Evolutionary conservation across 2,888 invertebrate species (phyloP).

Genomic region (Acrocyrtus sp.): DNA sequence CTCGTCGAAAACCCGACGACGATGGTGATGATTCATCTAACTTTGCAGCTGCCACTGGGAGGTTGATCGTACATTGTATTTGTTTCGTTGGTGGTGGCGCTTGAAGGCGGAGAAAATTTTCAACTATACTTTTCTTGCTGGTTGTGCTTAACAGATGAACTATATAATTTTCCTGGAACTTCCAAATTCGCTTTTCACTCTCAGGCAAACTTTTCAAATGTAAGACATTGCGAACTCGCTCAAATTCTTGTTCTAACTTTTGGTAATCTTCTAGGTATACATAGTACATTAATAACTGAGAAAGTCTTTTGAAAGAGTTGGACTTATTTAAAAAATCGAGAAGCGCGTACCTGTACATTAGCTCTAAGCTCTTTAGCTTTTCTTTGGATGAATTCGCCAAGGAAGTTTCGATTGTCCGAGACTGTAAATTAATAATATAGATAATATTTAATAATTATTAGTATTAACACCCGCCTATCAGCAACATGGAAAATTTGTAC

Average conservation of each 20-base stretch:
- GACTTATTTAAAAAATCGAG: constrained; percentile 30
- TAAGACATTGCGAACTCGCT: neutral
- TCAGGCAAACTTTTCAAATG: constrained; percentile 5
- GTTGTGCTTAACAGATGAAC: constrained; percentile 11
- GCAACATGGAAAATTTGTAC: neutral
- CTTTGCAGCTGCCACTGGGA: constrained; percentile 2
- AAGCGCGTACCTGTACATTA: constrained; percentile 8
- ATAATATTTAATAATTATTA: too few relatives aligned
- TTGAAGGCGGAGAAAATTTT: constrained; percentile 24
- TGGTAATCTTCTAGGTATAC: constrained; percentile 37
- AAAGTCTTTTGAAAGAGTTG: constrained; percentile 21
- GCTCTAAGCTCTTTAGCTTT: constrained; percentile 38
- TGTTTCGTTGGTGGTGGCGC: constrained; percentile 6
- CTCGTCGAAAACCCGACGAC: neutral
- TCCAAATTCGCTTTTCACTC: constrained; percentile 21
- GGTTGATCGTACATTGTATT: constrained; percentile 8
- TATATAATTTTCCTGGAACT: constrained; percentile 36
- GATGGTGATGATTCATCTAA: neutral
- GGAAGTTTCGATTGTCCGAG: constrained; percentile 30
- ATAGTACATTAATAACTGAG: constrained; percentile 35
- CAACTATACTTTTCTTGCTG: constrained; percentile 7
- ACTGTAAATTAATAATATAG: constrained; percentile 21
- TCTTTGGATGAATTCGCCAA: constrained; percentile 45
- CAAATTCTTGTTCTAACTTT: constrained; percentile 33
- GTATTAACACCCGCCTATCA: too few relatives aligned